Percentiles rank a stretch among this genome's conserved stretches.
Evolutionary conservation across 1,140 invertebrate genomes (phyloP).

Genomic region (Sitodiplosis mosellana): DNA sequence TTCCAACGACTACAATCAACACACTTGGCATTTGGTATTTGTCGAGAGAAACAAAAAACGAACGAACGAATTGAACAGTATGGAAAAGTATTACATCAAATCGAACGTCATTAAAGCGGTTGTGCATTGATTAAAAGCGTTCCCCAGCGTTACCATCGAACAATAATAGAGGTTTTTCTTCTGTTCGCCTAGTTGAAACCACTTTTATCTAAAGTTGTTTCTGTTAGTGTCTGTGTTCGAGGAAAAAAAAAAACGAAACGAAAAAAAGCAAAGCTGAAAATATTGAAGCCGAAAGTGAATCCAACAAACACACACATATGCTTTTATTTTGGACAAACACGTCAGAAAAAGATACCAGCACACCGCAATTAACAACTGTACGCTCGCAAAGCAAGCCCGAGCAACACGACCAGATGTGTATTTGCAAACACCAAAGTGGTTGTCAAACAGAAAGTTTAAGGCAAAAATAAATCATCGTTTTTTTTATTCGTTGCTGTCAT

Average conservation of each 20-base stretch:
- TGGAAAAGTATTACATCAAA: slow-evolving; percentile 1
- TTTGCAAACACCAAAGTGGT: no score
- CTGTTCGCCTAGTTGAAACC: no score
- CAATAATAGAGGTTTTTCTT: no score
- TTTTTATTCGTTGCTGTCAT: no score
- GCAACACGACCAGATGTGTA: neutral
- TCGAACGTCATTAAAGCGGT: neutral
- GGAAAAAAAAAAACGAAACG: no score
- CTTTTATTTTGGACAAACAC: neutral
- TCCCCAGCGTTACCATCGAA: no score
- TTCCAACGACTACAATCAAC: neutral
- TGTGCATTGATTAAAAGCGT: no score
- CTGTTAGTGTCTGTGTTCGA: no score
- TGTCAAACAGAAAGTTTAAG: no score
- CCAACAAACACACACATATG: neutral
- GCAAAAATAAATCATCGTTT: no score
- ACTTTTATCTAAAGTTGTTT: no score
- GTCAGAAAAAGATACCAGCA: neutral
- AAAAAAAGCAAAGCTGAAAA: no score
- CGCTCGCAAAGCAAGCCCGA: neutral
- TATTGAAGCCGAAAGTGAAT: slow-evolving; percentile 1
- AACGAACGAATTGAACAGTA: neutral
- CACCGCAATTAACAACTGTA: neutral
- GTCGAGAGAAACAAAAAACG: slow-evolving; percentile 1
- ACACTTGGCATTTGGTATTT: neutral